phyloP scores from a whole-genome alignment of 2,797 vertebrate genomes.

The Gymnocypris eckloni region DNA sequence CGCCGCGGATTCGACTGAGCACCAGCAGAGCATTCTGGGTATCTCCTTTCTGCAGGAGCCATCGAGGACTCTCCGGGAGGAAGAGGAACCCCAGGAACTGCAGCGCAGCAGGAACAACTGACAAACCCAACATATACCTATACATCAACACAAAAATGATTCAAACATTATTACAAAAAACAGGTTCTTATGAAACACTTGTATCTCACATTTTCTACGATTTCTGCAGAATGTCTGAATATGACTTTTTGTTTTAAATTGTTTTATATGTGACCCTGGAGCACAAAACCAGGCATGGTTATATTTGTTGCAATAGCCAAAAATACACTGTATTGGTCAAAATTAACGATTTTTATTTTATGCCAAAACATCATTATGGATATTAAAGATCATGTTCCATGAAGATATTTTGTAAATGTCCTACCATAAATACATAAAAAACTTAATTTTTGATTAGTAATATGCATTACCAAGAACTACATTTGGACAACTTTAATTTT shows the following conservation, averaged over 20 bases:
- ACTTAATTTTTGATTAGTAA: not conserved
- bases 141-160: not conserved
- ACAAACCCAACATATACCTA: constrained; percentile 97
- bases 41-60: constrained; percentile 93
- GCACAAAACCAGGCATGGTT: too few species aligned
- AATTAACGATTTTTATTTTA: too few species aligned
- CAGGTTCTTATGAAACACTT: not conserved
- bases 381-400: not conserved
- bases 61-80: constrained; percentile 95
- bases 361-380: not conserved
- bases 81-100: constrained; percentile 95
- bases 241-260: too few species aligned
- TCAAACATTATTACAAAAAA: not conserved
- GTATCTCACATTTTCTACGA: not conserved
- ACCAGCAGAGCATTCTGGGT: constrained; percentile 85
- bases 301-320: too few species aligned
- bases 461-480: not conserved
- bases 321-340: too few species aligned
- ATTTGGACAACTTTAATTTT: too few species aligned
- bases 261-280: too few species aligned
- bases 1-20: constrained; percentile 86
- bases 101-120: constrained; percentile 85
- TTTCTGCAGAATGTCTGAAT: not conserved
- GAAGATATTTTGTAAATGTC: not conserved
- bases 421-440: not conserved